Evolutionary conservation across 2,888 invertebrate genomes (phyloP), one percentile per base, ranked within the genome.

Genomic region (Drosophila rellima): DNA sequence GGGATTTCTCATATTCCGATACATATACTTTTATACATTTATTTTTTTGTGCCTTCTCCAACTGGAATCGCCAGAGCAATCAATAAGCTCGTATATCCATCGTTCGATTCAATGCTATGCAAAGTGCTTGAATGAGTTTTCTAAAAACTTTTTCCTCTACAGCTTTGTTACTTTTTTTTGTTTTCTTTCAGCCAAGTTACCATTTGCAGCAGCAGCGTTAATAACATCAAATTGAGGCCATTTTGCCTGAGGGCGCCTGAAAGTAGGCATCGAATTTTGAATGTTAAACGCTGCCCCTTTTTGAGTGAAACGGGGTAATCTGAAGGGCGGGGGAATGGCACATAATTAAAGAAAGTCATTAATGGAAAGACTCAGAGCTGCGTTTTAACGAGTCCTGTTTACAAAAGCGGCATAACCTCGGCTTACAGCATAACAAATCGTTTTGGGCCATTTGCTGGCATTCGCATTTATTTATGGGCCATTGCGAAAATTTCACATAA

Each of bases 51-150:
- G 18, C 44, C 55, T 52, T 55, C 37, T n/a, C 44, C 23, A 48
- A 62, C 63, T 73, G 66, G 31, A 67, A 64, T 70, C 67, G 62
- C 51, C 62, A 55, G 45, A 66, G 76, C 80, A 83, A 86, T 83
- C 86, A 86, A 86, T 86, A 86, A 74, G 80, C 73, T 82, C 51
- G 69, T 44, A 80, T 78, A 82, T 78, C 61, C 78, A 54, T 51
- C 48, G 54, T 44, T 59, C 65, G 62, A 59, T 52, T 40, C 66
- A 55, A 55, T 55, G 65, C 56, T 57, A 76, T 65, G 65, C 67
- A 76, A 81, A 80, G 78, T 67, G 74, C 42, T 65, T 71, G 60
- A 78, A 67, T 83, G 76, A 73, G 63, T 74, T 78, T 72, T 62
- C 66, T 63, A 54, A 80, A 68, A 70, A 33, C 66, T 66, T 65